Evolutionary conservation across 2,888 invertebrate species (phyloP).

Genomic region (Pandemis heparana): DNA sequence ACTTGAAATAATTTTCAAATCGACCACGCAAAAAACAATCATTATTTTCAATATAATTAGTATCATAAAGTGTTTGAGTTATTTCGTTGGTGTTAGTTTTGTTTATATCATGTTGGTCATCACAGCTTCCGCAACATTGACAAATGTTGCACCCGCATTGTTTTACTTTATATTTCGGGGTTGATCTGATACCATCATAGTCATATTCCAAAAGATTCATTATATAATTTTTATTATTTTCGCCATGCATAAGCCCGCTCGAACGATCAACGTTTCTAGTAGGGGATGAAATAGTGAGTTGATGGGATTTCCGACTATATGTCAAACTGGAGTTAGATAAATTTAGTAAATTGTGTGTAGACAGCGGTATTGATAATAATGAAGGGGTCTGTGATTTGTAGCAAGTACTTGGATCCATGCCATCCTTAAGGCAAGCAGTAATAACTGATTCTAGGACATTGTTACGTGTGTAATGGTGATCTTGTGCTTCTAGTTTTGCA

Average conservation of each 20-base stretch:
- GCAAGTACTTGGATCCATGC: not conserved
- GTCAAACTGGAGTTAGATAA: not conserved
- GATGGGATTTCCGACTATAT: not conserved
- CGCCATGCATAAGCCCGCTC: not conserved
- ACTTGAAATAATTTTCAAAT: not conserved
- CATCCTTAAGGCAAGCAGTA: slow-evolving; percentile 3
- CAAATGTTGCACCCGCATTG: slow-evolving; percentile 28
- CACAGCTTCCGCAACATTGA: slow-evolving; percentile 14
- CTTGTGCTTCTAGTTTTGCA: not conserved
- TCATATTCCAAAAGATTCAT: not conserved
- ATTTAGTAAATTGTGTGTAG: slow-evolving; percentile 9
- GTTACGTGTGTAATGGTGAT: not conserved
- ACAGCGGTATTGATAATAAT: not conserved
- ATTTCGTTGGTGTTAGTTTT: slow-evolving; percentile 18
- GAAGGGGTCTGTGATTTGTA: not conserved
- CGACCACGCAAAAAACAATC: not conserved
- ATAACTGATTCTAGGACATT: not conserved
- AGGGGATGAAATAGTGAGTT: slow-evolving; percentile 8
- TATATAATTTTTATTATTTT: not conserved
- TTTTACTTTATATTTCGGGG: slow-evolving; percentile 13
- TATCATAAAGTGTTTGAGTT: slow-evolving; percentile 27
- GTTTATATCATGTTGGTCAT: slow-evolving; percentile 17
- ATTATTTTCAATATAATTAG: not conserved
- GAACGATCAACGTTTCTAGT: not conserved
- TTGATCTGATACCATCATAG: not conserved